These are phyloP conservation scores for Botia kubotai DNA, from an alignment of 2,797 vertebrate genomes.

Conservation along the genomic window DNA sequence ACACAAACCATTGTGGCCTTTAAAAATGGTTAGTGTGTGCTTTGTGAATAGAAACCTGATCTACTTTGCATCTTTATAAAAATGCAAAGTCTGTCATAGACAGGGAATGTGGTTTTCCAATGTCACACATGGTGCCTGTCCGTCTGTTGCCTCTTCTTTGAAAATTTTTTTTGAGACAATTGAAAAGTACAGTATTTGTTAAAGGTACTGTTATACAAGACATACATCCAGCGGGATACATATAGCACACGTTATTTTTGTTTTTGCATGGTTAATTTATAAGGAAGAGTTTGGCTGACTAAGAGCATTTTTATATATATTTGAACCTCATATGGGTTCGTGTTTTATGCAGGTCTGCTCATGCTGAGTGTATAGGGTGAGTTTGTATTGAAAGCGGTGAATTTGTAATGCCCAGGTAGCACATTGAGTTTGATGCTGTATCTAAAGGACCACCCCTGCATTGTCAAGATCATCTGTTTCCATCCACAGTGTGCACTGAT, in stretches of 20 bases:
- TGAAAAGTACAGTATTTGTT: constrained; percentile 69
- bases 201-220: constrained; percentile 51
- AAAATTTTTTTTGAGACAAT: constrained; percentile 61
- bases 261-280: constrained; percentile 45
- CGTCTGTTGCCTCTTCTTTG: constrained; percentile 66
- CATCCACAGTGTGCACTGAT: constrained; percentile 58
- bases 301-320: constrained; percentile 36
- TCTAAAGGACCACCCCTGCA: constrained; percentile 45
- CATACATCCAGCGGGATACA: constrained; percentile 57
- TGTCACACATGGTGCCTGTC: constrained; percentile 72
- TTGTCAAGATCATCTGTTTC: constrained; percentile 39
- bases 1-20: constrained; percentile 74
- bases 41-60: constrained; percentile 63
- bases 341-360: constrained; percentile 52
- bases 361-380: constrained; percentile 26
- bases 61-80: constrained; percentile 72
- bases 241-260: constrained; percentile 32
- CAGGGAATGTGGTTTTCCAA: constrained; percentile 52
- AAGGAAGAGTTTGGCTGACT: constrained; percentile 22
- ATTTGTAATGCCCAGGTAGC: constrained; percentile 25
- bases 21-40: constrained; percentile 67
- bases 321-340: constrained; percentile 36
- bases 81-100: constrained; percentile 69
- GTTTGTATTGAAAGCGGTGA: constrained; percentile 16
- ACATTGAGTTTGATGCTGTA: constrained; percentile 41